Conservation (phyloP, 2,113 vertebrate genomes). For the Cheirogaleus medius region DNA sequence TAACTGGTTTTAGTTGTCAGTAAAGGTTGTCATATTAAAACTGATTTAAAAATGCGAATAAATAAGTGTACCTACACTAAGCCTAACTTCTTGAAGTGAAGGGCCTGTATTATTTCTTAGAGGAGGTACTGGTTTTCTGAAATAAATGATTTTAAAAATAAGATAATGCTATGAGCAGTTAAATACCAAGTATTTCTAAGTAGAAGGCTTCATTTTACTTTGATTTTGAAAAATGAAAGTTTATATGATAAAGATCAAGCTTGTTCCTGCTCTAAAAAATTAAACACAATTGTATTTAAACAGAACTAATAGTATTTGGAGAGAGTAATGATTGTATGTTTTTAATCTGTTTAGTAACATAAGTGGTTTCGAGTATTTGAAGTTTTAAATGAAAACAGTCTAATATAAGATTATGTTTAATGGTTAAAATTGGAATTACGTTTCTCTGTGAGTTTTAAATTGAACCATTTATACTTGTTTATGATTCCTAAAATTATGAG, state of each 20-base stretch:
- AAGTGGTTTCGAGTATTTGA: conserved; percentile 28
- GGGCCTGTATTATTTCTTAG: neutral
- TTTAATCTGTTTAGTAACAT: neutral
- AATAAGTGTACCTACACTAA: neutral
- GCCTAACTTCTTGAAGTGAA: neutral
- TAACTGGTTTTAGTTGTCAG: neutral
- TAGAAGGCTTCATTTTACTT: neutral
- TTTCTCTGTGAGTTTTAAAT: neutral
- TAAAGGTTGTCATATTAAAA: neutral
- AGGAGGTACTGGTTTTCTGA: neutral
- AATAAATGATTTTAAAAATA: neutral
- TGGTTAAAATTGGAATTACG: neutral
- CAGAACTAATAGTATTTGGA: neutral
- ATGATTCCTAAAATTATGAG: neutral
- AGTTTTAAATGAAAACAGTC: fast-evolving
- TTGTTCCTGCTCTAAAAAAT: neutral
- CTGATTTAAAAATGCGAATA: neutral
- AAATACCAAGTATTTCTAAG: neutral
- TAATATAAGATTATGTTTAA: neutral
- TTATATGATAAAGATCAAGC: neutral
- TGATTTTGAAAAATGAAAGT: neutral
- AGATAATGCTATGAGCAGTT: neutral
- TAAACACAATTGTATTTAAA: neutral
- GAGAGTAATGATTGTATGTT: conserved; percentile 10
- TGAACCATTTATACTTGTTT: neutral